These are phyloP conservation scores for Tragelaphus scriptus DNA, from an alignment of 2,113 vertebrate genomes.

Conservation along the genomic window DNA sequence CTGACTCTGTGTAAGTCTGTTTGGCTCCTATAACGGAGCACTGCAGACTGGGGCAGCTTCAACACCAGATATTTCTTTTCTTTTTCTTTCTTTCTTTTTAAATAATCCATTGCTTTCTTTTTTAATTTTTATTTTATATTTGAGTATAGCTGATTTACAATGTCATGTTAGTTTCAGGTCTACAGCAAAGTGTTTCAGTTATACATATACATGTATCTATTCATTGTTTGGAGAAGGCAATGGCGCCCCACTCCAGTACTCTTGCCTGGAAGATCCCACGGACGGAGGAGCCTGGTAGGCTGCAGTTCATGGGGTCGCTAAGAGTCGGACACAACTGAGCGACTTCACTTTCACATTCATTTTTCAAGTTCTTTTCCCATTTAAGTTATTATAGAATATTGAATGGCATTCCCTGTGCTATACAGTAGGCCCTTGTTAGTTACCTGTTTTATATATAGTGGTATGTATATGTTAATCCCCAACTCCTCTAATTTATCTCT, in stretches of 20 bases:
- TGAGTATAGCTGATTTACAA: not conserved
- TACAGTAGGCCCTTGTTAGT: not conserved
- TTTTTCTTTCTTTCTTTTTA: not conserved
- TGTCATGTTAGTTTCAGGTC: not conserved
- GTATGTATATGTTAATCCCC: not conserved
- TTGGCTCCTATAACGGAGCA: not conserved
- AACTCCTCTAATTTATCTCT: not conserved
- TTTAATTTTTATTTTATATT: not conserved
- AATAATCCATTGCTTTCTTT: not conserved
- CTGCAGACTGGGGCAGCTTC: not conserved
- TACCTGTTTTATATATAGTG: not conserved
- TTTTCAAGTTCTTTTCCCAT: not conserved
- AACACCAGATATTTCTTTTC: no score
- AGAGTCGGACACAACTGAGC: no score
- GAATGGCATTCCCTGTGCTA: not conserved
- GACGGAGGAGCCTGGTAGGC: no score
- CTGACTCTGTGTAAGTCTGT: accelerated
- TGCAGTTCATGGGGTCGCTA: no score
- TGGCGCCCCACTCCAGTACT: no score
- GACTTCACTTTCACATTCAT: not conserved
- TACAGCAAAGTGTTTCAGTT: not conserved
- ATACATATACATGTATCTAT: not conserved
- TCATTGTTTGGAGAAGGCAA: no score
- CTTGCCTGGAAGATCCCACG: no score
- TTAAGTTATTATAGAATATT: not conserved